Evolutionary conservation across 2,113 vertebrate species (phyloP), one percentile per base, ranked within the genome.

Genomic region (Puffinus mauretanicus): DNA sequence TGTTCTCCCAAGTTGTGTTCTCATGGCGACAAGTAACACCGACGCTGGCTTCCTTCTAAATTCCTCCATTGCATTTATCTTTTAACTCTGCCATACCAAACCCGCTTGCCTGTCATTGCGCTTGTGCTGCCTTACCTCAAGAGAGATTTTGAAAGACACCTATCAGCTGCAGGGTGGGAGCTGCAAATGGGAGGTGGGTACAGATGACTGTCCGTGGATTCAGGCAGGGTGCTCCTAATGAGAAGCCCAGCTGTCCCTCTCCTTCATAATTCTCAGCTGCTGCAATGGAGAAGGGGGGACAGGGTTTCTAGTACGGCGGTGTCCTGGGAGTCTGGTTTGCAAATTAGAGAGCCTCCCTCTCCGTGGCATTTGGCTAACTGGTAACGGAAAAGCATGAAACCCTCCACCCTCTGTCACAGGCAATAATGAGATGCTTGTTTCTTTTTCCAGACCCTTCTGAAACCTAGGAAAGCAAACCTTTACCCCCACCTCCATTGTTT

Each of bases 231-330:
- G 49, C 81, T 76, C 16, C 70, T 96, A 76, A 91, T 94, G 94
- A 94, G 94, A 65, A 93, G 86, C 73, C 91, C 96, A 96, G 91
- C 95, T 97, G 95, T 96, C 77, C 58, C 47, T 21, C 81, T 97
- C 36, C 86, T 93, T 86, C 75, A 16, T 85, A 30, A 80, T 94
- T 87, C 89, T 93, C 91, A 95, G 94, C 95, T 97, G 95, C 94
- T 51, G 36, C 30, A 13, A 8, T 5, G 62, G 73, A 54, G 81
- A 81, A 78, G 24, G 26, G 66, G 81, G 83, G 73, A 91, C 81
- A 38, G 94, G 82, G 38, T 90, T 94, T 77, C 1, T 4, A 42
- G n/a, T 25, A 15, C 6, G 1, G 32, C 3, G 46, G 40, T 36
- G 89, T 89, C 86, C 73, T 58, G 81, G 96, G 89, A 94, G 78